These are phyloP conservation scores for Gonatopus flavifemur DNA, from an alignment of 1,140 invertebrate genomes.

Conservation along the genomic window DNA sequence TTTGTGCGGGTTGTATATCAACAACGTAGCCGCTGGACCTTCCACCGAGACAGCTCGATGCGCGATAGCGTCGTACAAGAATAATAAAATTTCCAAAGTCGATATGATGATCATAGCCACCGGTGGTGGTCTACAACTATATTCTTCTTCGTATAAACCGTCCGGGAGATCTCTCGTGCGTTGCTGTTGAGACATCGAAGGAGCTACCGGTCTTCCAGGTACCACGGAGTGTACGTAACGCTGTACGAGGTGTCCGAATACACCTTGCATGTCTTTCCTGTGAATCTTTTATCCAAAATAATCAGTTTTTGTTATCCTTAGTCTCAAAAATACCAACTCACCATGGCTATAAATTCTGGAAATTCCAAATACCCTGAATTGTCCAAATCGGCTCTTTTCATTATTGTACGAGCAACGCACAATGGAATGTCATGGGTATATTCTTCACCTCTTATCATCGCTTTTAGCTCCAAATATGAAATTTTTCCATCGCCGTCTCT, in stretches of 20 bases:
- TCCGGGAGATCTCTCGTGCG: conserved; percentile 63
- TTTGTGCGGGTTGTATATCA: conserved; percentile 90
- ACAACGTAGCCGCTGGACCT: conserved; percentile 73
- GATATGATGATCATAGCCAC: conserved; percentile 82
- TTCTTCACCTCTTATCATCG: conserved; percentile 64
- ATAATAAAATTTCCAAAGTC: conserved; percentile 70
- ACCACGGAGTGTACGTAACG: conserved; percentile 59
- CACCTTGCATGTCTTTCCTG: conserved; percentile 62
- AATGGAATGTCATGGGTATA: conserved; percentile 73
- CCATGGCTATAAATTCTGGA: conserved; percentile 79
- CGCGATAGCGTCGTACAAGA: conserved; percentile 65
- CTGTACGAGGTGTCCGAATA: conserved; percentile 63
- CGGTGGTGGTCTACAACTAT: conserved; percentile 82
- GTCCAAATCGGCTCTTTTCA: conserved; percentile 71
- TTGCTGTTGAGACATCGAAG: conserved; percentile 28
- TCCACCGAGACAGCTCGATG: conserved; percentile 46
- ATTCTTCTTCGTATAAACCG: conserved; percentile 82
- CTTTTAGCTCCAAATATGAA: conserved; percentile 69
- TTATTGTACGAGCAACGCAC: conserved; percentile 70
- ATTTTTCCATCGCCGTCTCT: conserved; percentile 73
- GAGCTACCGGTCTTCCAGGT: conserved; percentile 52
- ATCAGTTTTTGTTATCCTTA: neutral
- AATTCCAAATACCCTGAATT: conserved; percentile 74
- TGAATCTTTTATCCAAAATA: conserved; percentile 53
- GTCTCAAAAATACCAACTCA: conserved; percentile 63